Base-by-base conservation (phyloP, 2,888 invertebrate species). In the Melieria omissa region DNA sequence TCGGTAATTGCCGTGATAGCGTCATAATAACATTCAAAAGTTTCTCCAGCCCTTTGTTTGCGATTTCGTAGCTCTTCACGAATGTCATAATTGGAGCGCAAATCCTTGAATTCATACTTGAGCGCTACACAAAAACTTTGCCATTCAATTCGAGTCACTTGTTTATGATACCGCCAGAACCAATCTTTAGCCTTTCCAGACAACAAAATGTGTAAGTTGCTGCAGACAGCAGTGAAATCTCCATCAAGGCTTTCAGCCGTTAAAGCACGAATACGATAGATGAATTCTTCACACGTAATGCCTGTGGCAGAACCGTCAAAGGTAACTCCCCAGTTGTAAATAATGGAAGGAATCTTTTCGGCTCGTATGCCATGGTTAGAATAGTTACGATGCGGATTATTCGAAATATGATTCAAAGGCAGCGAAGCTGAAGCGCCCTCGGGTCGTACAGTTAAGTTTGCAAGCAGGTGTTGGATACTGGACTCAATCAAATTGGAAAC, bases 161-260 rank as follows among this genome's bases (percentile, higher is more conserved):
- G 65, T 12, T 71, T 65, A 7, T 70, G 70, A 9, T 67, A 70
- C 4, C 70, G 47, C 74, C 71, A 74, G n/a, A 52, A 73, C 73
- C 73, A 70, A 1, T 65, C 45, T 4, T 58, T 58, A 1, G 70
- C 70, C 54, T 70, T 66, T 14, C 72, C 74, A 63, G 60, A 45
- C 9, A 66, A 58, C 57, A 74, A 60, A 9, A 62, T 63, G 9
- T 74, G 65, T 4, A 72, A 10, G 16, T 74, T 65, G 47, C 58
- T 52, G 10, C 71, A 73, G 16, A 74, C 62, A 5, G 61, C 3
- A 0, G 44, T 4, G 46, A 71, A 74, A 46, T 74, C 54, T 4
- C 57, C 57, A 47, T 63, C 65, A 9, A 74, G 62, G 6, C 57
- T 47, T 14, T 64, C 55, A 47, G 55, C 42, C 4, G 70, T 72